phyloP scores from a whole-genome alignment of 2,888 invertebrate genomes.

The Acanthococcus lagerstroemiae region DNA sequence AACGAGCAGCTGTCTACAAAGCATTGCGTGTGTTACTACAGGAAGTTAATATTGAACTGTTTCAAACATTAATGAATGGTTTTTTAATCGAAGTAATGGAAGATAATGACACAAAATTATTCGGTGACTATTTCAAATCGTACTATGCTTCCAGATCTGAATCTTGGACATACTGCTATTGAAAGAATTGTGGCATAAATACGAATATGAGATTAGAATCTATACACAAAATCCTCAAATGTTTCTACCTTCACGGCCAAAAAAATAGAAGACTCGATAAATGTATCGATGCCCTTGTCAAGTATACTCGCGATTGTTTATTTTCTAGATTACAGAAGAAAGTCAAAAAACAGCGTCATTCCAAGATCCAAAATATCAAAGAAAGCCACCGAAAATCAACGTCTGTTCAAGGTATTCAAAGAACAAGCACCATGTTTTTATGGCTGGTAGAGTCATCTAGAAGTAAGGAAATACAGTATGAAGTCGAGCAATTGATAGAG shows the following conservation, averaged over 20 bases:
- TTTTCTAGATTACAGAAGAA: not conserved
- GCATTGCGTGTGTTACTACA: conserved; percentile 26
- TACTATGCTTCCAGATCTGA: not conserved
- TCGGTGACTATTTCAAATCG: not conserved
- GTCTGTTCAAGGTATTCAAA: too few relatives aligned
- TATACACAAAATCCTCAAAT: not conserved
- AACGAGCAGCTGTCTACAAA: conserved; percentile 33
- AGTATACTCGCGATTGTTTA: conserved; percentile 16
- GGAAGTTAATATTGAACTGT: conserved; percentile 9
- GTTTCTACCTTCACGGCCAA: not conserved
- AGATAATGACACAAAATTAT: not conserved
- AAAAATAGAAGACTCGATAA: conserved; percentile 23
- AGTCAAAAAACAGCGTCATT: not conserved
- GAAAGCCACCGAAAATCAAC: conserved; percentile 4
- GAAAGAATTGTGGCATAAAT: not conserved
- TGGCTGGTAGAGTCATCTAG: not conserved
- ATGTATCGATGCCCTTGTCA: conserved; percentile 1
- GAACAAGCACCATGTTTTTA: too few relatives aligned
- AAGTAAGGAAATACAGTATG: not conserved
- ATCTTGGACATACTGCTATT: not conserved
- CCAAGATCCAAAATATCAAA: not conserved
- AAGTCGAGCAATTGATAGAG: not conserved
- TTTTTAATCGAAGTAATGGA: not conserved
- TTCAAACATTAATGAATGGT: not conserved
- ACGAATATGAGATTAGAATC: not conserved